Percentiles rank a stretch among this genome's conserved stretches.
phyloP scores from a whole-genome alignment of 2,797 vertebrate species.

The Siniperca scherzeri region DNA sequence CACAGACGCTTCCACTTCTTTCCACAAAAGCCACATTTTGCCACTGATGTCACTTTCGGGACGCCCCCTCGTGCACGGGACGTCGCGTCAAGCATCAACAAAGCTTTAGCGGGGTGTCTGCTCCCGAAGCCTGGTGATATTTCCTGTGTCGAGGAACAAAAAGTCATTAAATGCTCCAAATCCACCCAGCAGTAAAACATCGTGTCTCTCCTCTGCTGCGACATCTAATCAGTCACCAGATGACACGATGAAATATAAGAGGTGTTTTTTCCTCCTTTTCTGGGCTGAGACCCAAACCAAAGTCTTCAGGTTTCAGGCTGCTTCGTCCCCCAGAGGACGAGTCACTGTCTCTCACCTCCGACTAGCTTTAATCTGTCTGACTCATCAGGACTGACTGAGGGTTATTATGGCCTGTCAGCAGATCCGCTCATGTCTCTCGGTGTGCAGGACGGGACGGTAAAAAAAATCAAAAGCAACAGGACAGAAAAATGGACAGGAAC shows the following conservation, averaged over 20 bases:
- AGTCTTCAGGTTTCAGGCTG: conserved; percentile 18
- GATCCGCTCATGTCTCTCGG: conserved; percentile 4
- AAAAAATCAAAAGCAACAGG: not conserved
- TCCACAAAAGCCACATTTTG: too few relatives aligned
- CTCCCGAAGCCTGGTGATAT: not conserved
- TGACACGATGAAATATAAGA: not conserved
- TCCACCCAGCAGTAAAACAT: not conserved
- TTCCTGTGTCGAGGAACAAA: not conserved
- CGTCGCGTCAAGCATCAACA: too few relatives aligned
- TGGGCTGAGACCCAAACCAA: conserved; percentile 5
- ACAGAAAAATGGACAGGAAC: conserved; percentile 1
- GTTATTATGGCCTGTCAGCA: conserved; percentile 36
- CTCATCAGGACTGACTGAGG: conserved; percentile 25
- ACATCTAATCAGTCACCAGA: not conserved
- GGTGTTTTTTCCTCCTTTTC: not conserved
- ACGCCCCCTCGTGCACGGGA: too few relatives aligned
- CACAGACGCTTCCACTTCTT: too few relatives aligned
- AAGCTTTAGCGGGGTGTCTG: not conserved
- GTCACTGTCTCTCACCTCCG: conserved; percentile 17
- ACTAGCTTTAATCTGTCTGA: conserved; percentile 22
- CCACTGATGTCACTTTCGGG: too few relatives aligned
- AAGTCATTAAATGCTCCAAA: not conserved
- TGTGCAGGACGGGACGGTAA: not conserved
- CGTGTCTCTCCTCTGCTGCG: not conserved
- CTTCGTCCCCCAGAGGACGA: conserved; percentile 15